Conservation (phyloP, 1,140 invertebrate species). For the Schmidtea mediterranea region DNA sequence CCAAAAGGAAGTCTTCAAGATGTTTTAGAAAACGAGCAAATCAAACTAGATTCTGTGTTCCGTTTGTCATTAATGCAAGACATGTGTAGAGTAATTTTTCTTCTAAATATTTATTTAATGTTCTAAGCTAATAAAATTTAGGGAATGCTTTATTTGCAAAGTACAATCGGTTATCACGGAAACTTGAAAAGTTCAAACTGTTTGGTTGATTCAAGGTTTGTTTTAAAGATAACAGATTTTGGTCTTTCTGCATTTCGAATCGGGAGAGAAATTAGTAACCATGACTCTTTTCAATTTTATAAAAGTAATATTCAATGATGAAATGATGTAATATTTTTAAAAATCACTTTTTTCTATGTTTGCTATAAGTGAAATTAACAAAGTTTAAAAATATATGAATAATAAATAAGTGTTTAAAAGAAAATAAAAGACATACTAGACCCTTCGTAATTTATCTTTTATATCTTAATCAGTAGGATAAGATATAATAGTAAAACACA, state of each 20-base stretch:
- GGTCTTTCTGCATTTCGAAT: conserved; percentile 39
- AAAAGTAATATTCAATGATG: too few species aligned
- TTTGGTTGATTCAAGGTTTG: conserved; percentile 80
- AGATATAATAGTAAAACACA: too few species aligned
- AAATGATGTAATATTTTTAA: too few species aligned
- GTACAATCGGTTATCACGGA: conserved; percentile 66
- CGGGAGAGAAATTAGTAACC: too few species aligned
- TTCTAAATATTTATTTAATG: too few species aligned
- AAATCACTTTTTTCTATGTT: too few species aligned
- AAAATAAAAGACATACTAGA: background rate
- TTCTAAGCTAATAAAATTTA: conserved; percentile 24
- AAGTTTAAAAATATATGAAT: too few species aligned
- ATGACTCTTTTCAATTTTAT: too few species aligned
- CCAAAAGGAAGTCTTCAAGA: conserved; percentile 77
- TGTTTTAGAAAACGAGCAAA: conserved; percentile 67
- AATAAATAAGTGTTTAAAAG: background rate
- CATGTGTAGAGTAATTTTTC: conserved; percentile 39
- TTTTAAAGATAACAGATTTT: conserved; percentile 86
- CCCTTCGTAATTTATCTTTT: too few species aligned
- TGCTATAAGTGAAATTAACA: too few species aligned
- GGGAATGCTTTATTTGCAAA: conserved; percentile 75
- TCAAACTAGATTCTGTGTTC: conserved; percentile 73
- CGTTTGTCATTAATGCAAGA: conserved; percentile 75
- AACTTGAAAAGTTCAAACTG: conserved; percentile 86
- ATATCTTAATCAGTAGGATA: too few species aligned